These are phyloP conservation scores for Erinaceus europaeus DNA, from an alignment of 2,113 vertebrate species.

Conservation along the genomic window DNA sequence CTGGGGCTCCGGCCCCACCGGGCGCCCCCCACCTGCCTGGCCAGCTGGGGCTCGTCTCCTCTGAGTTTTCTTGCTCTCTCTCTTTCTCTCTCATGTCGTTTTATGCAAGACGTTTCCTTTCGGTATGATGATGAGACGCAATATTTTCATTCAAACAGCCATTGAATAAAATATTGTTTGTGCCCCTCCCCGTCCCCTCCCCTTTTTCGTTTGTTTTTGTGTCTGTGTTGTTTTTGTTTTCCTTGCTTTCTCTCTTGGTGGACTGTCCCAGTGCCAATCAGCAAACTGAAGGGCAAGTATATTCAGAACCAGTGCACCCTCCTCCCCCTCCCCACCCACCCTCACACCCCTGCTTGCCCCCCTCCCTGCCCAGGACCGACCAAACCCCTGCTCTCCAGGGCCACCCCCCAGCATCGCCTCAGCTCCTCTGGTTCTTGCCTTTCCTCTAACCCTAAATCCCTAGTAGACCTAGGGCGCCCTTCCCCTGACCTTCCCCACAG, in stretches of 20 bases:
- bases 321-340: conserved; percentile 84
- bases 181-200: conserved; percentile 94
- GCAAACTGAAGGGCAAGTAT: conserved; percentile 98
- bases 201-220: conserved; percentile 97
- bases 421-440: conserved; percentile 58
- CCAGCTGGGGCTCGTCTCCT: conserved; percentile 67
- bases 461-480: conserved; percentile 61
- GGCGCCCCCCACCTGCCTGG: conserved; percentile 68
- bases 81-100: conserved; percentile 83
- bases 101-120: conserved; percentile 89
- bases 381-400: conserved; percentile 84
- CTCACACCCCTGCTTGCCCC: conserved; percentile 79
- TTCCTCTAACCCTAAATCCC: conserved; percentile 65
- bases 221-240: conserved; percentile 91
- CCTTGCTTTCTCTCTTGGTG: conserved; percentile 99
- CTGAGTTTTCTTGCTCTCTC: conserved; percentile 71
- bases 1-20: conserved; percentile 70
- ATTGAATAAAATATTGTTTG: conserved; percentile 99
- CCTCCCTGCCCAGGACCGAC: conserved; percentile 81
- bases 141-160: conserved; percentile 99
- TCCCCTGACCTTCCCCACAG: conserved; percentile 68
- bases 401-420: conserved; percentile 71
- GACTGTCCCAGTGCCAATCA: conserved; percentile 97
- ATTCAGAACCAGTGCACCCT: conserved; percentile 97
- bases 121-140: conserved; percentile 94